A percentile compares a stretch with the other conserved stretches of the same genome.
Evolutionary conservation across 2,888 invertebrate species (phyloP).

Genomic region (Andrena bicolor): DNA sequence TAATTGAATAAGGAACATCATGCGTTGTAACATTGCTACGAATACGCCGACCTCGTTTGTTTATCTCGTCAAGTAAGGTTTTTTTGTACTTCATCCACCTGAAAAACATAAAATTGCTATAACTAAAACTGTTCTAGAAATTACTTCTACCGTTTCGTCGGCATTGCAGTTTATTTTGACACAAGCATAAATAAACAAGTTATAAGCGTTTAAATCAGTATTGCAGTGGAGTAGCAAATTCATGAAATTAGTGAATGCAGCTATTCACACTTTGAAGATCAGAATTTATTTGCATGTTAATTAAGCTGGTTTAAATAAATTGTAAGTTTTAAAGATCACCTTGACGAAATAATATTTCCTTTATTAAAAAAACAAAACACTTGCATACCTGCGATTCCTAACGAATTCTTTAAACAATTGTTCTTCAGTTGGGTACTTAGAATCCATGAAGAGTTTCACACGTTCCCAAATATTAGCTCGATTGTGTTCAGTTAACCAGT

Average conservation of each 20-base stretch:
- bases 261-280: no score
- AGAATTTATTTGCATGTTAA: no score
- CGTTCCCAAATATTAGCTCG: conserved; percentile 89
- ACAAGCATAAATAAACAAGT: background rate
- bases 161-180: background rate
- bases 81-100: conserved; percentile 87
- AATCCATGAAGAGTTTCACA: conserved; percentile 87
- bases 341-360: background rate
- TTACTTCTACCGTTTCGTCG: background rate
- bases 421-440: conserved; percentile 87
- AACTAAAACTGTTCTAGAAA: background rate
- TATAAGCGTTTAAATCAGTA: no score
- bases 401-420: conserved; percentile 87
- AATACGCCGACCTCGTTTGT: conserved; percentile 85
- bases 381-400: conserved; percentile 84
- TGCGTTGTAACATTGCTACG: conserved; percentile 87
- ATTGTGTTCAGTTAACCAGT: conserved; percentile 89
- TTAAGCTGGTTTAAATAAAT: no score
- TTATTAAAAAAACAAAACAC: background rate
- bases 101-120: conserved; percentile 30
- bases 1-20: conserved; percentile 89
- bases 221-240: no score
- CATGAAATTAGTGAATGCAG: no score
- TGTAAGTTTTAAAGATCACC: no score
- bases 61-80: conserved; percentile 85